Conservation (phyloP, 2,888 invertebrate genomes). For the Tetropium fuscum region DNA sequence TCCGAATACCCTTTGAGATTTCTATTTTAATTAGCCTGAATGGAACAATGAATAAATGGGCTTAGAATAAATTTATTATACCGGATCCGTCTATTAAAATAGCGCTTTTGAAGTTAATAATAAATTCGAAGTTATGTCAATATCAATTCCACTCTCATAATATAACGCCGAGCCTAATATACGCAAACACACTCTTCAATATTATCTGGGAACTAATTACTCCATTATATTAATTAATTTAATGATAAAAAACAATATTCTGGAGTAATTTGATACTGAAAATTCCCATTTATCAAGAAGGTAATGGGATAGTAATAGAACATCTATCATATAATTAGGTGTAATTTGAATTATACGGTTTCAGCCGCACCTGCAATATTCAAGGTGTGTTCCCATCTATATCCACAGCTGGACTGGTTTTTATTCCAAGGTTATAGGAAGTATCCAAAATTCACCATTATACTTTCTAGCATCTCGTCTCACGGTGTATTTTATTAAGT, state of each 20-base stretch:
- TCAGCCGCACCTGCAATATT: slow-evolving; percentile 59
- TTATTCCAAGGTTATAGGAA: slow-evolving; percentile 43
- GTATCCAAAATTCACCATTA: slow-evolving; percentile 35
- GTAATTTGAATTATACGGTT: slow-evolving; percentile 59
- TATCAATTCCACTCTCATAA: too few relatives aligned
- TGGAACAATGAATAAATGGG: too few relatives aligned
- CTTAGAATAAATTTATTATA: too few relatives aligned
- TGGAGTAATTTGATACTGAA: slow-evolving; percentile 14
- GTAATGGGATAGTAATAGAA: slow-evolving; percentile 53
- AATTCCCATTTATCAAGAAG: slow-evolving; percentile 50
- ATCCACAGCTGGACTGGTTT: slow-evolving; percentile 46
- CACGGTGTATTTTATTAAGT: too few relatives aligned
- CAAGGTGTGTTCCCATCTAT: slow-evolving; percentile 51
- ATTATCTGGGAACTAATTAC: slow-evolving; percentile 19
- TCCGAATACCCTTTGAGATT: too few relatives aligned
- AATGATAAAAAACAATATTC: slow-evolving; percentile 5
- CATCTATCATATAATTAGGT: slow-evolving; percentile 58
- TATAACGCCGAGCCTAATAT: too few relatives aligned
- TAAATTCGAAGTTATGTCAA: too few relatives aligned
- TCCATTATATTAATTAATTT: slow-evolving; percentile 15
- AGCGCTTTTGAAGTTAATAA: too few relatives aligned
- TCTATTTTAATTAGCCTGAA: too few relatives aligned
- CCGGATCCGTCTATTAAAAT: too few relatives aligned
- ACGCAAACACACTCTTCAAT: too few relatives aligned
- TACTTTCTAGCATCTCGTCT: too few relatives aligned